phyloP scores from a whole-genome alignment of 2,797 vertebrate genomes.

The Lacerta bilineata region DNA sequence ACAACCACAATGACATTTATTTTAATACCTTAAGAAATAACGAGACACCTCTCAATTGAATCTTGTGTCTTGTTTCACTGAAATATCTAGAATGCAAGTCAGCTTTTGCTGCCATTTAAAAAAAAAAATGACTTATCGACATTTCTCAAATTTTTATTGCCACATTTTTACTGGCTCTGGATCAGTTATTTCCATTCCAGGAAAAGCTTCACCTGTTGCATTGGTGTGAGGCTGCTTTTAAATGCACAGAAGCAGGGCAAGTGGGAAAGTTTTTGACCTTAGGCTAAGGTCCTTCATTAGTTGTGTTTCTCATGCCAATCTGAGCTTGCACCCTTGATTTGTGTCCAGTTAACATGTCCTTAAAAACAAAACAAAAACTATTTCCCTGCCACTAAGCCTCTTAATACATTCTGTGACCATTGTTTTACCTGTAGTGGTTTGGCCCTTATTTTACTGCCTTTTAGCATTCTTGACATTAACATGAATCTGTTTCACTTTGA shows the following conservation, averaged over 20 bases:
- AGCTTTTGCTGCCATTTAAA: too few relatives aligned
- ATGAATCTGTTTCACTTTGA: conserved; percentile 49
- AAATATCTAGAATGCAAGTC: too few relatives aligned
- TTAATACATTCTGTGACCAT: conserved; percentile 43
- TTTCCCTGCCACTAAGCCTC: conserved; percentile 13
- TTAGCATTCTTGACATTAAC: conserved; percentile 31
- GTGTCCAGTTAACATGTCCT: conserved; percentile 17
- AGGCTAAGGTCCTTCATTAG: not conserved
- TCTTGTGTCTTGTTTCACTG: too few relatives aligned
- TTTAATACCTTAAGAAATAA: too few relatives aligned
- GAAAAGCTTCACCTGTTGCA: not conserved
- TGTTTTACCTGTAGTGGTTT: conserved; percentile 53
- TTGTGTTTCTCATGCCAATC: not conserved
- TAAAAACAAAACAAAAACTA: not conserved
- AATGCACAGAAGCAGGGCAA: not conserved
- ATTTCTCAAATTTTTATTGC: too few relatives aligned
- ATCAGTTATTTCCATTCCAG: not conserved
- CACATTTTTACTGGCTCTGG: not conserved
- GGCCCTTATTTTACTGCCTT: conserved; percentile 41
- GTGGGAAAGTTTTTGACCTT: not conserved
- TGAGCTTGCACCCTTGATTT: conserved; percentile 11
- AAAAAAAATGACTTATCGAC: too few relatives aligned
- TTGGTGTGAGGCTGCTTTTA: not conserved
- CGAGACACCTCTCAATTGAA: too few relatives aligned
- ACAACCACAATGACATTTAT: too few relatives aligned